A percentile compares a stretch with the other conserved stretches of the same genome.
Conservation (phyloP, 2,113 vertebrate species). For the Zosterops japonicus region DNA sequence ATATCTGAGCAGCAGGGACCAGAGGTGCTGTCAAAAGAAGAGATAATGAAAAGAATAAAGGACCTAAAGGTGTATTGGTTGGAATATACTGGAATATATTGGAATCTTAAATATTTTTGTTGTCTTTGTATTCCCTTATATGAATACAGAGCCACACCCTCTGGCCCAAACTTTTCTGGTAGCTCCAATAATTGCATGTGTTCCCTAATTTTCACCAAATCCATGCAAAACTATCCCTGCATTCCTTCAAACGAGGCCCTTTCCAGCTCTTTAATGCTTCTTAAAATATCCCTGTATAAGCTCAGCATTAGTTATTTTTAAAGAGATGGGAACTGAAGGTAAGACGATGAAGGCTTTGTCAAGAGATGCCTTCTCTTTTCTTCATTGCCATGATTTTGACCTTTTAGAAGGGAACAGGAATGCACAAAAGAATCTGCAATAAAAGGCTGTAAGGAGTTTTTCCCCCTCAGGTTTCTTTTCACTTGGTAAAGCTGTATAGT, state of each 20-base stretch:
- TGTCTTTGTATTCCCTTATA: background rate
- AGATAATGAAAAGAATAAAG: background rate
- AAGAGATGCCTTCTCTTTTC: background rate
- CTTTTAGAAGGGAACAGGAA: background rate
- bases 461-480: background rate
- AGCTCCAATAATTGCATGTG: background rate
- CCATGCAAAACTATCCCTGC: background rate
- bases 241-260: background rate
- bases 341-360: background rate
- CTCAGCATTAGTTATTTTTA: background rate
- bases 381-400: background rate
- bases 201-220: background rate
- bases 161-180: background rate
- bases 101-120: background rate
- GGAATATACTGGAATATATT: background rate
- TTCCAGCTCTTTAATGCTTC: background rate
- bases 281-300: background rate
- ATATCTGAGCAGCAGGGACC: background rate
- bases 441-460: background rate
- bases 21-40: background rate
- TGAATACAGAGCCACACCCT: background rate
- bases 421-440: background rate
- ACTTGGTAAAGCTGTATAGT: accelerated
- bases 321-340: background rate
- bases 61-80: background rate